These are phyloP conservation scores for Trachelus stipa DNA, from an alignment of 2,888 invertebrate species.

Conservation along the genomic window DNA sequence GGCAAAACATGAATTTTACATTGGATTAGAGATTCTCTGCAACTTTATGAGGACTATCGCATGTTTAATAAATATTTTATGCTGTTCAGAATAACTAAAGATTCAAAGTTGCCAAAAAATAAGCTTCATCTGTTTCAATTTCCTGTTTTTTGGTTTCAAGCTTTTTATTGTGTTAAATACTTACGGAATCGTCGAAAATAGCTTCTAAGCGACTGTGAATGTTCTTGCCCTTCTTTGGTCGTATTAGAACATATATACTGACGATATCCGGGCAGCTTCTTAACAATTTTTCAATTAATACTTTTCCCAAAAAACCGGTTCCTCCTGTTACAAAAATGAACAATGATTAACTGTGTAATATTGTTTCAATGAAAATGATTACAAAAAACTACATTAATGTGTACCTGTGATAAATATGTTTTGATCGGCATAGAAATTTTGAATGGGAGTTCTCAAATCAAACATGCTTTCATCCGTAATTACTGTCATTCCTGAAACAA, in stretches of 20 bases:
- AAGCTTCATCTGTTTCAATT: neutral
- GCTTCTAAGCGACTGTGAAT: conserved; percentile 75
- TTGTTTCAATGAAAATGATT: neutral
- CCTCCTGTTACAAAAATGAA: conserved; percentile 44
- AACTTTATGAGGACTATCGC: neutral
- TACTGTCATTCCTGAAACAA: conserved; percentile 38
- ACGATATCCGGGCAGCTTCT: conserved; percentile 70
- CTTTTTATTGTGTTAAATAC: conserved; percentile 43
- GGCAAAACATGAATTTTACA: too few species aligned
- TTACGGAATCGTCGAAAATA: conserved; percentile 76
- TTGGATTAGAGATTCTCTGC: too few species aligned
- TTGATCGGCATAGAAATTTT: conserved; percentile 72
- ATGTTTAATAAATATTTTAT: neutral
- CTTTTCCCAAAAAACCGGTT: conserved; percentile 70
- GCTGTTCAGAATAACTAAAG: neutral
- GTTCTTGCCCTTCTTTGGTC: conserved; percentile 74
- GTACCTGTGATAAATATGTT: conserved; percentile 72
- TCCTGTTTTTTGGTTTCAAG: neutral
- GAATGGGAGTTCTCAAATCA: conserved; percentile 64
- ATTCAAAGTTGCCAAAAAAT: neutral
- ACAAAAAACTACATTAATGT: neutral
- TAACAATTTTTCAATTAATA: conserved; percentile 73
- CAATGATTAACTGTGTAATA: neutral
- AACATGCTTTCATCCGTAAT: conserved; percentile 34
- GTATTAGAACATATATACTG: conserved; percentile 70